Percentiles rank a stretch among this genome's conserved stretches.
phyloP scores from a whole-genome alignment of 2,888 invertebrate species.

The Sesia bembeciformis region DNA sequence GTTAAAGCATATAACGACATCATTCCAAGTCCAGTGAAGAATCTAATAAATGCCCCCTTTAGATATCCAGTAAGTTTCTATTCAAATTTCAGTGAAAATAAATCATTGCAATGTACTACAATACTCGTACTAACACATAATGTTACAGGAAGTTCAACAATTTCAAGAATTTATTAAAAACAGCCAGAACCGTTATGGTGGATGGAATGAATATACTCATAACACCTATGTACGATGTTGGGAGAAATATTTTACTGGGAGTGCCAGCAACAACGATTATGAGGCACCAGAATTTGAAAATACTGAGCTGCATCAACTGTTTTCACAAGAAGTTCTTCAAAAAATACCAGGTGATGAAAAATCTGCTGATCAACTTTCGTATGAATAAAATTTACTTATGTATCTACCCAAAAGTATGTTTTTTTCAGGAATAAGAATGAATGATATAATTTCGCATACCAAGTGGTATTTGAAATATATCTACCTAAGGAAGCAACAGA shows the following conservation, averaged over 20 bases:
- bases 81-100: not conserved
- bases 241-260: constrained; percentile 34
- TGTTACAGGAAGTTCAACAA: constrained; percentile 61
- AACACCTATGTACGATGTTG: constrained; percentile 62
- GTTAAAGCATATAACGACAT: constrained; percentile 35
- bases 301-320: not conserved
- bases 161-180: constrained; percentile 69
- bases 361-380: not conserved
- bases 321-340: not conserved
- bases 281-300: not conserved
- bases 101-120: not conserved
- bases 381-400: not conserved
- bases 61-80: constrained; percentile 26
- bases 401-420: not conserved
- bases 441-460: constrained; percentile 34
- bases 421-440: constrained; percentile 23
- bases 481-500: constrained; percentile 39
- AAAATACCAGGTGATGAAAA: not conserved
- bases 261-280: not conserved
- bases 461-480: constrained; percentile 52
- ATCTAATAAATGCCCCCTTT: constrained; percentile 46
- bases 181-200: constrained; percentile 67
- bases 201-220: constrained; percentile 74
- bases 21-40: constrained; percentile 51
- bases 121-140: not conserved